phyloP scores from a whole-genome alignment of 2,113 vertebrate genomes.

The Myiozetetes cayanensis region DNA sequence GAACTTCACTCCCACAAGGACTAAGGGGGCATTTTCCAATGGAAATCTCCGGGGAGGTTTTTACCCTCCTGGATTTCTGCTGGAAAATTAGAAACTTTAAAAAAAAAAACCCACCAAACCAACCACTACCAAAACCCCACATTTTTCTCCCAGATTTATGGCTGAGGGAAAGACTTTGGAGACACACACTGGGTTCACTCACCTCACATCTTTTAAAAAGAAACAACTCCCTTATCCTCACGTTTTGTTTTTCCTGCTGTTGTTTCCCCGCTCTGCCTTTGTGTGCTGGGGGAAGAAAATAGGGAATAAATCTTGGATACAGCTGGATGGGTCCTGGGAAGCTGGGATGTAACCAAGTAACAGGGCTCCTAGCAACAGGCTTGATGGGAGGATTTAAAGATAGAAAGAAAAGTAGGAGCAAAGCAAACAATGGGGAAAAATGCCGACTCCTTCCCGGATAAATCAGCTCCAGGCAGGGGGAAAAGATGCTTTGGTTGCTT shows the following conservation, averaged over 20 bases:
- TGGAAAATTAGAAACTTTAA: neutral
- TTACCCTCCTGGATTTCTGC: neutral
- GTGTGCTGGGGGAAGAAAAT: neutral
- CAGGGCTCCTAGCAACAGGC: constrained; percentile 33
- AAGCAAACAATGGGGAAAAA: neutral
- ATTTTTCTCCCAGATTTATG: neutral
- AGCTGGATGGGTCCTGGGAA: neutral
- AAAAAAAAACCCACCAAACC: neutral
- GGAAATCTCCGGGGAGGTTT: neutral
- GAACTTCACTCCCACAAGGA: neutral
- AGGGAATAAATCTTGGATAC: neutral
- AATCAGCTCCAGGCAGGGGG: neutral
- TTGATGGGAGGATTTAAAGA: constrained; percentile 18
- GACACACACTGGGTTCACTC: neutral
- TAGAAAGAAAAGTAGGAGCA: neutral
- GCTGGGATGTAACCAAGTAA: constrained; percentile 37
- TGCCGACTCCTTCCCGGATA: neutral
- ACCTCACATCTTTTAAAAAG: neutral
- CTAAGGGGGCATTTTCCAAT: rapidly evolving
- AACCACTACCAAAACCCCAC: neutral
- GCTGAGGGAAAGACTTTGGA: neutral
- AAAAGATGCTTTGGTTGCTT: neutral
- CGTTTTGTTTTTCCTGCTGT: neutral
- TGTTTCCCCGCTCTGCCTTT: neutral
- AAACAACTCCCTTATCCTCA: neutral